Conservation (phyloP, 2,113 vertebrate genomes). For the Cervus canadensis region DNA sequence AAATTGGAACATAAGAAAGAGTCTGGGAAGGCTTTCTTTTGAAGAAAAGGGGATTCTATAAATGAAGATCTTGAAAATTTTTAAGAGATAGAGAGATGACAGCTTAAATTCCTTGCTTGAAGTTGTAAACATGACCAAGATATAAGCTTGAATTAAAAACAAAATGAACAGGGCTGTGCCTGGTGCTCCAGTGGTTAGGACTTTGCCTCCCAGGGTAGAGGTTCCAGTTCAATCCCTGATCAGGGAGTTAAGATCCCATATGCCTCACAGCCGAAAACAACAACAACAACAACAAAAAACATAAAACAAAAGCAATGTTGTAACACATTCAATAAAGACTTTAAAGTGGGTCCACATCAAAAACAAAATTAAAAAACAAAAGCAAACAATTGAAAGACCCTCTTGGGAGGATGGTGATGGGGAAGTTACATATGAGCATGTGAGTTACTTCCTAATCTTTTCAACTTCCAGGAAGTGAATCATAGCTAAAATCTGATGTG, state of each 20-base stretch:
- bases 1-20: background rate
- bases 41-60: background rate
- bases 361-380: background rate
- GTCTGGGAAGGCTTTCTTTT: background rate
- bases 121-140: background rate
- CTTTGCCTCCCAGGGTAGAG: background rate
- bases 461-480: background rate
- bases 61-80: background rate
- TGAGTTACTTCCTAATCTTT: background rate
- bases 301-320: background rate
- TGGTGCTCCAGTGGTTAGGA: background rate
- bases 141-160: background rate
- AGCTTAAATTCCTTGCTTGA: background rate
- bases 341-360: background rate
- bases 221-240: background rate
- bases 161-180: background rate
- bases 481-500: background rate
- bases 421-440: background rate
- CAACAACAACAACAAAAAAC: background rate
- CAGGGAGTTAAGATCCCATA: background rate
- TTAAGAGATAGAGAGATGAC: background rate
- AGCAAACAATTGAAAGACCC: fast-evolving
- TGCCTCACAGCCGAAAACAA: background rate
- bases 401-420: fast-evolving
- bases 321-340: background rate